Base-by-base conservation (phyloP, 2,888 invertebrate species). In the Drosophila percnosoma region DNA sequence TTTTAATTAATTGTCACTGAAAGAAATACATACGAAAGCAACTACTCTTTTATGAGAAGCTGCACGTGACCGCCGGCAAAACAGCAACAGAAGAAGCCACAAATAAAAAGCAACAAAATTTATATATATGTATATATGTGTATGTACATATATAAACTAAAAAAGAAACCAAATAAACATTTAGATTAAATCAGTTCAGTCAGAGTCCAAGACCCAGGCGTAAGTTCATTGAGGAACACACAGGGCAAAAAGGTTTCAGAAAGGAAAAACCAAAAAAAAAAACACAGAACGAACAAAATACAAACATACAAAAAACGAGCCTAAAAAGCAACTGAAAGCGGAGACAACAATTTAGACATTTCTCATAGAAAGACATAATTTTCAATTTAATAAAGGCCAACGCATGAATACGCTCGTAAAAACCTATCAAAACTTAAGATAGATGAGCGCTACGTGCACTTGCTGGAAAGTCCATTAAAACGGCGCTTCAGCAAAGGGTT, bases 351-450 rank as follows among this genome's bases (percentile, higher is more conserved):
- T 88, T 77, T 80, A 80, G 88, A 86, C 83, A 85, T 85, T 88
- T 88, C 85, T 86, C 85, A 85, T 86, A 86, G 88, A 86, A 86
- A 86, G 86, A 89, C 82, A 89, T 86, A 89, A 89, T 86, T 86
- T 89, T 89, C 74, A 86, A 86, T 87, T 87, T 87, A 89, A 87
- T 87, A 87, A 87, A 81, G 89, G 80, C 73, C 79, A 82, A 62
- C 69, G 78, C 75, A 71, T 81, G 82, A 89, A 80, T 74, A 74
- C 64, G 77, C 59, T 80, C 79, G 70, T 88, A 85, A 85, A 85
- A 88, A 75, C 75, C 78, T 81, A 88, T 88, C 83, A 86, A 88
- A 88, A 84, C 74, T 85, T 21, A 83, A 83, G 83, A 88, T 84
- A 86, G 78, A 88, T 84, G 86, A 74, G 64, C 36, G 18, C 64